phyloP scores from a whole-genome alignment of 2,888 invertebrate genomes.

The Polietes domitor region DNA sequence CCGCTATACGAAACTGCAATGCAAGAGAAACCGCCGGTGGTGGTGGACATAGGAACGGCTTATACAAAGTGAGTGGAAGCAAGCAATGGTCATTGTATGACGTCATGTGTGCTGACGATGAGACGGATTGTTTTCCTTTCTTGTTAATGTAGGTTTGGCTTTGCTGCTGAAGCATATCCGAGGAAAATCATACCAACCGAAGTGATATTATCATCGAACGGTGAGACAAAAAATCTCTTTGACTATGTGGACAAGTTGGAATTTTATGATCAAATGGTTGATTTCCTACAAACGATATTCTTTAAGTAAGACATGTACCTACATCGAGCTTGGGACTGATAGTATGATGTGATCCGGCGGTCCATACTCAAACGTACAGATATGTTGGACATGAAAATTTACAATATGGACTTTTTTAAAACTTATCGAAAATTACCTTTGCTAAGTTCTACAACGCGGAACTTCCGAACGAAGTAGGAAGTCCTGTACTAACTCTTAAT shows the following conservation, averaged over 20 bases:
- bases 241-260: constrained; percentile 86
- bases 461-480: no score
- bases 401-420: no score
- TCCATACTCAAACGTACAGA: no score
- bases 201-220: constrained; percentile 86
- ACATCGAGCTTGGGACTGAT: no score
- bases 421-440: no score
- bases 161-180: constrained; percentile 94
- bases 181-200: constrained; percentile 92
- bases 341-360: no score
- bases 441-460: no score
- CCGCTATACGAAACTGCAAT: constrained; percentile 91
- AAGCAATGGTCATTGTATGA: constrained; percentile 58
- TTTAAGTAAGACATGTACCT: no score
- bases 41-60: constrained; percentile 93
- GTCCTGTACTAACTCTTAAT: no score
- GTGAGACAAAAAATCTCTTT: constrained; percentile 84
- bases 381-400: no score
- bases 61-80: constrained; percentile 91
- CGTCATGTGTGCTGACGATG: constrained; percentile 63
- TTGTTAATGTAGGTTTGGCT: constrained; percentile 88
- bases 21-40: constrained; percentile 93
- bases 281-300: constrained; percentile 93
- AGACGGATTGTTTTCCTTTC: no score
- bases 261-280: constrained; percentile 91